A percentile compares a stretch with the other conserved stretches of the same genome.
Conservation (phyloP, 2,113 vertebrate species). For the Ageneiosus marmoratus region DNA sequence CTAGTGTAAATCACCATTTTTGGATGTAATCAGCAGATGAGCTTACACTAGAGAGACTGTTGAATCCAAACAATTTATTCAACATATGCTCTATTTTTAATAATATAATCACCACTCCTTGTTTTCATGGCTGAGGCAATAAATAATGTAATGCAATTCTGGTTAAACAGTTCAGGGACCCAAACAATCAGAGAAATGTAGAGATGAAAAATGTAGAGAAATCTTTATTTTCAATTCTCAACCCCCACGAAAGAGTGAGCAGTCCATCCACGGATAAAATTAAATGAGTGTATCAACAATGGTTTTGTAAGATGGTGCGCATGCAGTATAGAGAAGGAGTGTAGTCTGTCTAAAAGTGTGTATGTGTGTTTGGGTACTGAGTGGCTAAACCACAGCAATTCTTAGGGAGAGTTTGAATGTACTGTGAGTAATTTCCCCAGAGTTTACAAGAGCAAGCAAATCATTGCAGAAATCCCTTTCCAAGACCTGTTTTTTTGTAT, state of each 20-base stretch:
- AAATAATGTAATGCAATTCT: not conserved
- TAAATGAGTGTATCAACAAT: not conserved
- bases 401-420: slow-evolving; percentile 1
- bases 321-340: not conserved
- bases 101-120: not conserved
- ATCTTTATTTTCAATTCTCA: not conserved
- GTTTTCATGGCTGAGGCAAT: not conserved
- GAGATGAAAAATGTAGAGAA: not conserved
- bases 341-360: not conserved
- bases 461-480: slow-evolving; percentile 36
- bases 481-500: slow-evolving; percentile 13
- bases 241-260: not conserved
- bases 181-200: not conserved
- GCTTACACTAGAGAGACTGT: not conserved
- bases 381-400: slow-evolving; percentile 16
- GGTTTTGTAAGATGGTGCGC: not conserved
- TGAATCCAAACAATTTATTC: not conserved
- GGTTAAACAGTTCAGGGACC: not conserved
- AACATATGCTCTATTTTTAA: not conserved
- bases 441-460: slow-evolving; percentile 39
- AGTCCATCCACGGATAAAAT: not conserved
- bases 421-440: slow-evolving; percentile 26
- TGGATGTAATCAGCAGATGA: not conserved
- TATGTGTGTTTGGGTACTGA: not conserved
- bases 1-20: not conserved